Percentiles rank a stretch among this genome's conserved stretches.
These are phyloP conservation scores for Myotis vivesi DNA, from an alignment of 2,797 vertebrate genomes.

Conservation along the genomic window DNA sequence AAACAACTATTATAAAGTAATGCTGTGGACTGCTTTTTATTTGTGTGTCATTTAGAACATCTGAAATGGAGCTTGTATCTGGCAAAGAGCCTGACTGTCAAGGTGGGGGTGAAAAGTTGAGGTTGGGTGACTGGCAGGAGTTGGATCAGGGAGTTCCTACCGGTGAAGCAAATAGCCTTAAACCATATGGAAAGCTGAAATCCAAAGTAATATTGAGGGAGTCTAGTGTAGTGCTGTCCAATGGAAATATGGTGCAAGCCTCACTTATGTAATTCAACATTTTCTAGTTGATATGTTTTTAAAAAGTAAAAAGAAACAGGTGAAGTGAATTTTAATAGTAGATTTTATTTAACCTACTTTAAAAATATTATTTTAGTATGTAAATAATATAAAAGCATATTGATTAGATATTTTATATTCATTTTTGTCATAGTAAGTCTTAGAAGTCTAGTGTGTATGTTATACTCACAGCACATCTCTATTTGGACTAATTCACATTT, in stretches of 20 bases:
- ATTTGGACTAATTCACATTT: not conserved
- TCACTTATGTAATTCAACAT: not conserved
- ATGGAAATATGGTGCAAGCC: not conserved
- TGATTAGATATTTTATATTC: not conserved
- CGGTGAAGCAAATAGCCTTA: not conserved
- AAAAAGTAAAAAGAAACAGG: not conserved
- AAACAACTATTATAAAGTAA: not conserved
- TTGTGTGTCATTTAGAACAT: not conserved
- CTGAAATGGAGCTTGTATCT: not conserved
- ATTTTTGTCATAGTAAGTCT: not conserved
- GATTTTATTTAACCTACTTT: not conserved
- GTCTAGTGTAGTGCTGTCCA: not conserved
- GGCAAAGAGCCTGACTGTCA: not conserved
- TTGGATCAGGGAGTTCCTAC: not conserved
- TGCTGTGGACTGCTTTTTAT: not conserved
- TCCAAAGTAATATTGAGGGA: not conserved
- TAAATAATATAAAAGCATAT: not conserved
- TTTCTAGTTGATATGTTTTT: not conserved
- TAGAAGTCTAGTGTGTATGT: not conserved
- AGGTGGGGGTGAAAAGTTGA: not conserved
- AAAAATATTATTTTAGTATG: not conserved
- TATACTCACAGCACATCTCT: not conserved
- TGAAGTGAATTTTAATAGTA: constrained; percentile 1
- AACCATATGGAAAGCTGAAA: not conserved
- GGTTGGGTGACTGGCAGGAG: not conserved